Evolutionary conservation across 2,797 vertebrate species (phyloP).

Genomic region (Myoxocephalus aenaeus): DNA sequence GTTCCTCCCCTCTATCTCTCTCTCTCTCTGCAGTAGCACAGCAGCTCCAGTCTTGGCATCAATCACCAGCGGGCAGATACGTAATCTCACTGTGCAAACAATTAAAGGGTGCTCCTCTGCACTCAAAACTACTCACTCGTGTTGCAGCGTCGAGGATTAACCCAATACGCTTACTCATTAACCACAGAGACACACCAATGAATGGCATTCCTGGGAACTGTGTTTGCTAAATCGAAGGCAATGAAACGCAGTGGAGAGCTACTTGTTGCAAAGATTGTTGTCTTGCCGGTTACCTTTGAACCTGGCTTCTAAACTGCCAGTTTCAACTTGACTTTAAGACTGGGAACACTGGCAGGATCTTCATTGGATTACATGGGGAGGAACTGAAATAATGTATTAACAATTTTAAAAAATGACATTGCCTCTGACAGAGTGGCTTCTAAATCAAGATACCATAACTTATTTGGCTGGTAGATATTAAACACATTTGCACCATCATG

Average conservation of each 20-base stretch:
- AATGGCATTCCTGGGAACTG: conserved; percentile 68
- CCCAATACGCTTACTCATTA: conserved; percentile 72
- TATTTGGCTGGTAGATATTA: neutral
- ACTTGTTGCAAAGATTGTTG: conserved; percentile 29
- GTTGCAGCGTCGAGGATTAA: conserved; percentile 72
- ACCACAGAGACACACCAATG: conserved; percentile 41
- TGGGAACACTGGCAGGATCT: neutral
- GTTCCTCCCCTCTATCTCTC: conserved; percentile 3
- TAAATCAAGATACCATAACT: neutral
- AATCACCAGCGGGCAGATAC: conserved; percentile 68
- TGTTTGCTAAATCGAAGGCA: conserved; percentile 53
- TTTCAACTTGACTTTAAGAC: conserved; percentile 24
- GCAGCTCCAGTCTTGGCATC: conserved; percentile 58
- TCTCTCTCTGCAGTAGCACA: conserved; percentile 55
- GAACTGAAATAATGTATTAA: neutral
- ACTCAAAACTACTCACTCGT: conserved; percentile 69
- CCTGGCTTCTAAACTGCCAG: conserved; percentile 23
- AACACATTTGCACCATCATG: neutral
- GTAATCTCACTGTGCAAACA: conserved; percentile 82
- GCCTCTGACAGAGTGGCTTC: neutral
- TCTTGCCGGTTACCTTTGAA: conserved; percentile 50
- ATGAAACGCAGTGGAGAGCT: conserved; percentile 51
- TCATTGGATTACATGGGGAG: neutral
- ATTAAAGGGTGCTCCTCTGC: conserved; percentile 75
- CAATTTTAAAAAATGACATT: neutral